Base-by-base conservation (phyloP, 2,113 vertebrate species). In the Cyanoliseus patagonus region DNA sequence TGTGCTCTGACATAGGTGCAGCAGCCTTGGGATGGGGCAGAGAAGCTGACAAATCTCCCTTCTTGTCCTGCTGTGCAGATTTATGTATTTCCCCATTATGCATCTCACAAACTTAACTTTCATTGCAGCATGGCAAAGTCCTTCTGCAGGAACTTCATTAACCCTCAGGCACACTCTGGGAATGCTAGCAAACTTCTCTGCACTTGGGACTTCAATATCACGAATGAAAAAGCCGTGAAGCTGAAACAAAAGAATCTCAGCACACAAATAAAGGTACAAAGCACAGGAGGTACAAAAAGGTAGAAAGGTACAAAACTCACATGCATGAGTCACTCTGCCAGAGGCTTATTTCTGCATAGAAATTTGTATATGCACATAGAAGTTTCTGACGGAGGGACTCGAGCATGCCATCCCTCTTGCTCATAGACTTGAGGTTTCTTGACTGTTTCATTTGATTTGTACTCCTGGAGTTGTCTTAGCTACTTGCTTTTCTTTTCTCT, bases 181-280 rank as follows among this genome's bases (percentile, higher is more conserved):
- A 98, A 98, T 1, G 98, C 98, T 2, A 98, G 98, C 96, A 99
- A 98, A 64, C 98, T 99, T 64, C 93, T 99, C 86, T 99, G 98
- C 88, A 97, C 98, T 97, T 99, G 99, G 99, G 99, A 99, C 91
- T 99, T 99, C 84, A 99, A 96, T 7, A 94, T 99, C 39, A 98
- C 97, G 33, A 98, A 98, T 22, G 99, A 99, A 62, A 98, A 96
- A 90, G 98, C 99, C 3, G 98, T 99, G 83, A 98, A 96, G 66
- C 97, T 98, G 90, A 98, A 98, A 81, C 99, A 98, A 94, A 99
- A 98, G 97, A 99, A 99, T 73, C 97, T 99, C 14, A 95, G 97
- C 18, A 97, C 98, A 3, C 99, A 99, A 84, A 98, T 99, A 62
- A 99, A 99, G 99, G 99, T 99, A 97, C n/a, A 76, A 78, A 73